Evolutionary conservation across 2,797 vertebrate species (phyloP).

Genomic region (Carapus acus): DNA sequence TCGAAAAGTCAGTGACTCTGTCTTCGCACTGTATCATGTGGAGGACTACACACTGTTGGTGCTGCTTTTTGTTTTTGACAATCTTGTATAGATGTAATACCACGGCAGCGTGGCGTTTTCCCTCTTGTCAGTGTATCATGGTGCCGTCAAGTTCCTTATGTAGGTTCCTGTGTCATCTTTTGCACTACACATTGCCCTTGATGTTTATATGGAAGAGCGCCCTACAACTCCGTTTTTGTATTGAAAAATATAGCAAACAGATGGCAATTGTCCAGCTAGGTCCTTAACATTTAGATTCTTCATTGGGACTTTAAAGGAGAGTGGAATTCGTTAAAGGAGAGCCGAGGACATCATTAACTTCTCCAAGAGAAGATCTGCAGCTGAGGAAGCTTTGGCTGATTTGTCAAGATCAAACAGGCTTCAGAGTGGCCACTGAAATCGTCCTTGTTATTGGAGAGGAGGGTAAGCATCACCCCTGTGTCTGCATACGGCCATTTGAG

Average conservation of each 20-base stretch:
- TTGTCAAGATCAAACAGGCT: constrained; percentile 35
- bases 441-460: constrained; percentile 29
- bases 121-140: constrained; percentile 54
- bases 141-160: constrained; percentile 58
- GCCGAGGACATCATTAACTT: constrained; percentile 48
- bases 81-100: constrained; percentile 82
- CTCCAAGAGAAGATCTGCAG: constrained; percentile 59
- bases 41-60: constrained; percentile 71
- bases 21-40: constrained; percentile 48
- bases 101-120: constrained; percentile 55
- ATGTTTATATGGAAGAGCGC: constrained; percentile 29
- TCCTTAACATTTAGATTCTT: constrained; percentile 37
- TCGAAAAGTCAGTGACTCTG: constrained; percentile 35
- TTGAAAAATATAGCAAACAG: constrained; percentile 35
- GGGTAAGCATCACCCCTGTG: constrained; percentile 50
- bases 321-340: constrained; percentile 39
- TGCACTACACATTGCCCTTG: constrained; percentile 69
- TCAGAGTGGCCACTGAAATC: constrained; percentile 32
- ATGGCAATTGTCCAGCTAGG: constrained; percentile 48
- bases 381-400: constrained; percentile 44
- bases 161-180: constrained; percentile 69
- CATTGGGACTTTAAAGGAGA: constrained; percentile 33
- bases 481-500: constrained; percentile 59
- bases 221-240: constrained; percentile 37
- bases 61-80: constrained; percentile 88